phyloP scores from a whole-genome alignment of 2,113 vertebrate species.

The Clarias gariepinus region DNA sequence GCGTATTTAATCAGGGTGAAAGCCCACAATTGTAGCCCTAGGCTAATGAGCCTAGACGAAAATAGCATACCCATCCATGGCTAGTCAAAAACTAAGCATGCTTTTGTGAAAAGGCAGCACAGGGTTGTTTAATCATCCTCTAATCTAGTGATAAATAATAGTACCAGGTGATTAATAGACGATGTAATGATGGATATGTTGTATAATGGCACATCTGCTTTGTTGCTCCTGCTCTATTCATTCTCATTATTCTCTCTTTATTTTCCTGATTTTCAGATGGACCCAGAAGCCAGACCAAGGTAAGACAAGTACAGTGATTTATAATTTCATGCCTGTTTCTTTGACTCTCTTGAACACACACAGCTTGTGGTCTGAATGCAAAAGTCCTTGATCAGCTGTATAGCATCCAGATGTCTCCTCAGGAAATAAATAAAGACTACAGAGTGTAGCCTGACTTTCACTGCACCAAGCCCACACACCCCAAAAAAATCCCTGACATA shows the following conservation, averaged over 20 bases:
- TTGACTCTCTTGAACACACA: neutral
- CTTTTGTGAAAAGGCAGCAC: neutral
- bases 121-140: conserved; percentile 9
- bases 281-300: conserved; percentile 73
- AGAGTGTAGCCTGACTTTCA: neutral
- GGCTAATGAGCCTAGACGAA: conserved; percentile 14
- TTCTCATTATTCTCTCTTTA: conserved; percentile 32
- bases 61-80: neutral
- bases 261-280: conserved; percentile 64
- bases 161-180: conserved; percentile 26
- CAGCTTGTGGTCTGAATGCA: neutral
- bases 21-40: neutral
- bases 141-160: conserved; percentile 28
- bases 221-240: conserved; percentile 40
- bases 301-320: conserved; percentile 63
- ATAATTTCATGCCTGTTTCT: conserved; percentile 8
- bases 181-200: conserved; percentile 11
- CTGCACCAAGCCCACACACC: neutral
- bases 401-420: conserved; percentile 8
- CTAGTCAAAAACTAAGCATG: neutral
- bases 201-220: conserved; percentile 37
- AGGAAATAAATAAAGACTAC: conserved; percentile 17
- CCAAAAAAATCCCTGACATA: neutral
- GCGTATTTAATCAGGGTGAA: neutral
- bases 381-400: conserved; percentile 6